Conservation (phyloP, 2,797 vertebrate genomes). For the Pitangus sulphuratus region DNA sequence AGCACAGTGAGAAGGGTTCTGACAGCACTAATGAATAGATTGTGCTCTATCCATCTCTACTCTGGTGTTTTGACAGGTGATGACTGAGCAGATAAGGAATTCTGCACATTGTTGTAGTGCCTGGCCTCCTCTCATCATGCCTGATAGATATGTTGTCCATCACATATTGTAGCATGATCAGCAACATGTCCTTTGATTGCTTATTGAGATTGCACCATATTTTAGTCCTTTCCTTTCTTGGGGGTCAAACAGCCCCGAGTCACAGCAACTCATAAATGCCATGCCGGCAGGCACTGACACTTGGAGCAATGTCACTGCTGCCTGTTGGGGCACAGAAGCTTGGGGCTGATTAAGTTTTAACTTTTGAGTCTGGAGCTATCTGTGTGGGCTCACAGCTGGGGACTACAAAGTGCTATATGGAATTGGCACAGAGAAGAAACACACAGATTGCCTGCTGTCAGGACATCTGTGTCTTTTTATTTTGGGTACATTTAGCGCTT, state of each 20-base stretch:
- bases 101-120: not conserved
- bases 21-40: not conserved
- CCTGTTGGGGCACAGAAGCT: slow-evolving; percentile 56
- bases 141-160: not conserved
- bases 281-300: not conserved
- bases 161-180: not conserved
- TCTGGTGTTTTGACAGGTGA: not conserved
- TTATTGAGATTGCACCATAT: not conserved
- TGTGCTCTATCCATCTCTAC: not conserved
- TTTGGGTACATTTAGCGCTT: slow-evolving; percentile 75
- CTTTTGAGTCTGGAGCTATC: slow-evolving; percentile 62
- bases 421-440: slow-evolving; percentile 72
- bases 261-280: not conserved
- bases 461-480: slow-evolving; percentile 74
- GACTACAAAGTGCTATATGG: slow-evolving; percentile 70
- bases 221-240: not conserved
- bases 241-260: not conserved
- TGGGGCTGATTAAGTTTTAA: slow-evolving; percentile 66
- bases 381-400: slow-evolving; percentile 75
- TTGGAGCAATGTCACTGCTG: not conserved
- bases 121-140: not conserved
- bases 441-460: slow-evolving; percentile 73
- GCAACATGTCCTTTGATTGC: not conserved
- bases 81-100: not conserved
- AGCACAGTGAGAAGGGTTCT: not conserved